phyloP scores from a whole-genome alignment of 2,888 invertebrate genomes.

The Tetramorium bicarinatum region DNA sequence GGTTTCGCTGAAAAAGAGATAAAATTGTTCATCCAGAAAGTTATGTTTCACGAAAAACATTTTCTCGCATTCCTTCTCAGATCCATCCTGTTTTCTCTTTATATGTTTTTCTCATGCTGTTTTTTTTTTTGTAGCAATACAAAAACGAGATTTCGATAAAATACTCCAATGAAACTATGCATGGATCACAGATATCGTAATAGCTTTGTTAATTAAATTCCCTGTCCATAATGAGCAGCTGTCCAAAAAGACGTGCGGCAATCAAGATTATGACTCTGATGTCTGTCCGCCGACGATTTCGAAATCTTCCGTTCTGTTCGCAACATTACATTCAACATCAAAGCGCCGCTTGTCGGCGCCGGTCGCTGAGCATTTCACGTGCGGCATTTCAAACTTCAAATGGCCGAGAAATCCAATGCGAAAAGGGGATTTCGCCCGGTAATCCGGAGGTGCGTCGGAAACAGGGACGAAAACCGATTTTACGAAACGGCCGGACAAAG shows the following conservation, averaged over 20 bases:
- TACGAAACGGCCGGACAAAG: constrained; percentile 34
- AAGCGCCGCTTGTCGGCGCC: constrained; percentile 47
- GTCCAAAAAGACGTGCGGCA: constrained; percentile 39
- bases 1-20: constrained; percentile 67
- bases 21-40: constrained; percentile 78
- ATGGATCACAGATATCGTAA: constrained; percentile 70
- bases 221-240: constrained; percentile 59
- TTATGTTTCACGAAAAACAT: constrained; percentile 71
- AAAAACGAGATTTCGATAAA: constrained; percentile 58
- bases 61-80: constrained; percentile 56
- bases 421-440: constrained; percentile 47
- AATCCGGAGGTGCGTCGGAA: constrained; percentile 48
- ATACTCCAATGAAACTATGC: constrained; percentile 57
- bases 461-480: constrained; percentile 50
- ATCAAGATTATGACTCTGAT: background rate
- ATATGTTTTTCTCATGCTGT: too few relatives aligned
- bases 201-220: constrained; percentile 78
- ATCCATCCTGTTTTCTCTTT: background rate
- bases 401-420: constrained; percentile 47
- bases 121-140: constrained; percentile 20
- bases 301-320: constrained; percentile 17
- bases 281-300: background rate
- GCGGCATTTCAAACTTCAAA: constrained; percentile 44
- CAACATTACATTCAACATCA: constrained; percentile 42
- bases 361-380: constrained; percentile 48